Conservation (phyloP, 1,140 invertebrate species). For the roundworm (Caenorhabditis elegans) region WBcel235 BX284603.4:9037501-9038000, state of each 20-base stretch:
- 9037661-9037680: background rate
- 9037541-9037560: too few species aligned
- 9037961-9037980: too few species aligned
- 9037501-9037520: too few species aligned
- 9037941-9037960: too few species aligned
- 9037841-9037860: background rate
- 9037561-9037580: background rate
- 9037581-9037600: background rate
- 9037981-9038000: too few species aligned
- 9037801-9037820: background rate
- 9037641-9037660: background rate
- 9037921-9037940: background rate
- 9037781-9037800: background rate
- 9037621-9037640: too few species aligned
- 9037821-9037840: conserved; percentile 3
- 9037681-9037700: background rate
- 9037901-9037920: background rate
- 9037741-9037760: conserved; percentile 16
- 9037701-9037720: background rate
- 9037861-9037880: background rate
- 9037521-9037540: too few species aligned
- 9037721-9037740: background rate
- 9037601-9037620: too few species aligned
- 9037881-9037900: background rate
- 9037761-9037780: background rate